Evolutionary conservation across 2,888 invertebrate species (phyloP).

Genomic region (Catocala sponsa): DNA sequence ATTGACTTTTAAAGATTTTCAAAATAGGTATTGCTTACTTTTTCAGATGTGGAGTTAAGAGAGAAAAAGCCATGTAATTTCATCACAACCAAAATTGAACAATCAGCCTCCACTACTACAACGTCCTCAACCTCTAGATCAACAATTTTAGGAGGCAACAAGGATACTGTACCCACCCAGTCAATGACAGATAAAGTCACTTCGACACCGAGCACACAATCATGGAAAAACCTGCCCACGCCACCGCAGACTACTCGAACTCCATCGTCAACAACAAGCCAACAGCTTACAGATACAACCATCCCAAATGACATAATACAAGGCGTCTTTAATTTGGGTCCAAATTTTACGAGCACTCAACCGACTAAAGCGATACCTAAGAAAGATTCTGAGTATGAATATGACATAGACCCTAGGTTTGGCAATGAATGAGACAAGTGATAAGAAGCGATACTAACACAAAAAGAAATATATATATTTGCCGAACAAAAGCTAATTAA

Average conservation of each 20-base stretch:
- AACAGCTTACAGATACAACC: constrained; percentile 13
- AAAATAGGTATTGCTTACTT: background rate
- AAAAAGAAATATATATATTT: too few relatives aligned
- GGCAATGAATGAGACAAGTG: constrained; percentile 9
- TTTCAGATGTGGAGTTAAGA: constrained; percentile 12
- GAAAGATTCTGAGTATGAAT: constrained; percentile 21
- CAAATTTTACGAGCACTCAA: background rate
- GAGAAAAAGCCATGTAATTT: constrained; percentile 4
- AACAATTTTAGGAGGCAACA: background rate
- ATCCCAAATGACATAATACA: constrained; percentile 24
- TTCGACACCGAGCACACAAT: too few relatives aligned
- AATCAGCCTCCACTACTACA: constrained; percentile 1
- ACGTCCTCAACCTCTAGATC: background rate
- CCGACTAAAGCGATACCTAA: constrained; percentile 6
- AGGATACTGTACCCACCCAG: too few relatives aligned
- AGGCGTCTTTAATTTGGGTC: constrained; percentile 22
- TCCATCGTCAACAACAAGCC: background rate
- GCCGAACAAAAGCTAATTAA: constrained; percentile 43
- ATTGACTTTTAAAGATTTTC: too few relatives aligned
- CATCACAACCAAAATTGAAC: constrained; percentile 3
- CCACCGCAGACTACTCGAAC: background rate
- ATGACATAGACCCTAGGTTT: constrained; percentile 36
- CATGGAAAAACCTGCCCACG: too few relatives aligned
- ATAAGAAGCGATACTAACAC: too few relatives aligned
- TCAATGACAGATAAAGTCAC: too few relatives aligned